phyloP scores from a whole-genome alignment of 2,113 vertebrate genomes.

The Dicaeum eximium region DNA sequence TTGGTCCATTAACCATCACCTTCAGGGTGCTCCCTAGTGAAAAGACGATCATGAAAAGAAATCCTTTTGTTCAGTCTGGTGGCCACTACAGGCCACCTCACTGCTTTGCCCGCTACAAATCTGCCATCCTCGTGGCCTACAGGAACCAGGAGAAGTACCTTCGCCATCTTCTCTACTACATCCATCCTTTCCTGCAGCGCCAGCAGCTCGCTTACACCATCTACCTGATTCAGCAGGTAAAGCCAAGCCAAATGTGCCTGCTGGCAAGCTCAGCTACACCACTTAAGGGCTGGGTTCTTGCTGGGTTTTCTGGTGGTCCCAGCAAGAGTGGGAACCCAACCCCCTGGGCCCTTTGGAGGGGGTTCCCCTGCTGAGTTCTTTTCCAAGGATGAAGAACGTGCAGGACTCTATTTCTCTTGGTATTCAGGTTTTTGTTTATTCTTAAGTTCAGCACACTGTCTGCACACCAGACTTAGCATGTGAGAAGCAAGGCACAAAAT shows the following conservation, averaged over 20 bases:
- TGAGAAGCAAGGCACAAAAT: too few species aligned
- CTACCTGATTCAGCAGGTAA: conserved; percentile 76
- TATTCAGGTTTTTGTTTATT: too few species aligned
- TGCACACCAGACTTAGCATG: too few species aligned
- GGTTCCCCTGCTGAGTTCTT: too few species aligned
- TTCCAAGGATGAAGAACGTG: too few species aligned
- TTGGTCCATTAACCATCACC: conserved; percentile 62
- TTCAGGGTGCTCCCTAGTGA: conserved; percentile 55
- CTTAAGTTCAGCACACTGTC: too few species aligned
- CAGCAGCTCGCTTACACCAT: conserved; percentile 72
- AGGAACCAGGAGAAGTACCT: conserved; percentile 62
- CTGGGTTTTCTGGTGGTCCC: too few species aligned
- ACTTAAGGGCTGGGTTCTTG: not conserved
- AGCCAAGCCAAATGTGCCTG: not conserved
- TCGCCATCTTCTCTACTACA: conserved; percentile 66
- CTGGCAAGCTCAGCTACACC: not conserved
- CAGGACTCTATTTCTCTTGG: too few species aligned
- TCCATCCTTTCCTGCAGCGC: conserved; percentile 73
- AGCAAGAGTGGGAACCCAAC: too few species aligned
- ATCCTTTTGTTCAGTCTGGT: conserved; percentile 62
- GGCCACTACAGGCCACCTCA: conserved; percentile 68
- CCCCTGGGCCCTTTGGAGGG: too few species aligned
- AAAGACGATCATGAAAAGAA: conserved; percentile 56
- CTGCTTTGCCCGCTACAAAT: conserved; percentile 67
- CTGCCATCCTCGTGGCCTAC: conserved; percentile 69